Percentiles rank a stretch among this genome's conserved stretches.
Conservation (phyloP, 2,888 invertebrate genomes). For the Netelia fuscicornis region DNA sequence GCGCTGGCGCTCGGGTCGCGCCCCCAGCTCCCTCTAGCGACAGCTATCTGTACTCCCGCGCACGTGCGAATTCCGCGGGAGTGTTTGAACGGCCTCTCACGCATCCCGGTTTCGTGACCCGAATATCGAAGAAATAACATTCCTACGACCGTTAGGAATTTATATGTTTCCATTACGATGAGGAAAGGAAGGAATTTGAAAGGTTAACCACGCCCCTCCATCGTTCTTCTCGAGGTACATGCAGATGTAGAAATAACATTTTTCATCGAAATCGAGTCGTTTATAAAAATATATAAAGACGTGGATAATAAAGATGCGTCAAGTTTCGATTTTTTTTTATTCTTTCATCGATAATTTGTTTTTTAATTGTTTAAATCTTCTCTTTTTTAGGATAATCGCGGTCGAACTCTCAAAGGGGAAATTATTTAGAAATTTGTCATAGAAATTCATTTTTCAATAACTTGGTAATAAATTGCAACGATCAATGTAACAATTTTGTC, state of each 20-base stretch:
- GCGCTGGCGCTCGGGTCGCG: constrained; percentile 31
- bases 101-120: constrained; percentile 37
- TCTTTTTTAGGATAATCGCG: too few relatives aligned
- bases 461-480: not conserved
- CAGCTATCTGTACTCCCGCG: constrained; percentile 3
- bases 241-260: not conserved
- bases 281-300: not conserved
- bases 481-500: not conserved
- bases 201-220: not conserved
- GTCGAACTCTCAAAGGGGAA: too few relatives aligned
- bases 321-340: not conserved
- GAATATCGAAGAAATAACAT: constrained; percentile 62
- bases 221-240: not conserved
- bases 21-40: constrained; percentile 46
- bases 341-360: too few relatives aligned
- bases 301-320: not conserved
- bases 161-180: constrained; percentile 55
- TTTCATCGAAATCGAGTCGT: constrained; percentile 9
- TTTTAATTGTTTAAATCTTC: too few relatives aligned
- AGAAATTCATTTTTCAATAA: too few relatives aligned
- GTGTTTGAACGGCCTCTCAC: constrained; percentile 21
- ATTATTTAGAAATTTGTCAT: too few relatives aligned
- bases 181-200: constrained; percentile 13
- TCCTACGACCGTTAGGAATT: constrained; percentile 44
- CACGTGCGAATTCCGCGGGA: constrained; percentile 1